These are phyloP conservation scores for Lymantria dispar DNA, from an alignment of 2,888 invertebrate species.

Conservation along the genomic window DNA sequence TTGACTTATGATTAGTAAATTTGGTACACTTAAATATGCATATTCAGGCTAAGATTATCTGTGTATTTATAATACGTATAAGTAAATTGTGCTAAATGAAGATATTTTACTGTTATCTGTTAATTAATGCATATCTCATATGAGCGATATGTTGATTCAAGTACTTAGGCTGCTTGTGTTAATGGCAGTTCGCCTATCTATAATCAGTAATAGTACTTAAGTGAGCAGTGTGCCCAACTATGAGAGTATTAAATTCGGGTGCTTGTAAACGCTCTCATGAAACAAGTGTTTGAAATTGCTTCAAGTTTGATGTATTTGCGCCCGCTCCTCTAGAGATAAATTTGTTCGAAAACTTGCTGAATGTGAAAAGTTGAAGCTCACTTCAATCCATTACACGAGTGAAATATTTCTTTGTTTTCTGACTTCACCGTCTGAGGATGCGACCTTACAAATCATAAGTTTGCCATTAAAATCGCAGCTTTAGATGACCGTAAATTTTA, in stretches of 20 bases:
- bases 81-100: background rate
- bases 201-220: background rate
- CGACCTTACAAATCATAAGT: constrained; percentile 71
- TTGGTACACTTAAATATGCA: no score
- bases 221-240: background rate
- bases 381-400: constrained; percentile 82
- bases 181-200: background rate
- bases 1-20: no score
- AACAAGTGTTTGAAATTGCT: constrained; percentile 78
- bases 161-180: background rate
- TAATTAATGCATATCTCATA: constrained; percentile 1
- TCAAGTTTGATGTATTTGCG: constrained; percentile 79
- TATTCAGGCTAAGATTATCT: no score
- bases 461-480: constrained; percentile 48
- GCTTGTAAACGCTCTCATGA: constrained; percentile 65
- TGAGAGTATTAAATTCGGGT: constrained; percentile 50
- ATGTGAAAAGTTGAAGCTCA: constrained; percentile 80
- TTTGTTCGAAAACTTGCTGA: constrained; percentile 79
- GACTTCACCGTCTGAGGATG: constrained; percentile 54
- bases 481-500: constrained; percentile 16
- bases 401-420: constrained; percentile 82
- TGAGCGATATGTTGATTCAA: background rate
- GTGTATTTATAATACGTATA: no score
- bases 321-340: constrained; percentile 76
- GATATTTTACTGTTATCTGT: constrained; percentile 1